Conservation (phyloP, 2,888 invertebrate genomes). For the Macroteleia sp. region DNA sequence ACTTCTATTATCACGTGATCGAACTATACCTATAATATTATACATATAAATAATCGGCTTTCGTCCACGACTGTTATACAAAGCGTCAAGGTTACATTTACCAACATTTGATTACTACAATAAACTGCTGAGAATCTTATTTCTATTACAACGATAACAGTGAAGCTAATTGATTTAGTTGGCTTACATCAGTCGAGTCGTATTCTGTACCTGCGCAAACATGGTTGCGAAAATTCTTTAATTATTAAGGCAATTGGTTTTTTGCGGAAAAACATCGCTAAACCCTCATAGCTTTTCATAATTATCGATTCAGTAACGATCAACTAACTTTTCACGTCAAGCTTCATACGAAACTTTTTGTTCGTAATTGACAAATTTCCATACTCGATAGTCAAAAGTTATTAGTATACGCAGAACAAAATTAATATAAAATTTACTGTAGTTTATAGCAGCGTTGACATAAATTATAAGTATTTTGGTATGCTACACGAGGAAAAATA, state of each 20-base stretch:
- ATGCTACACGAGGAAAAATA: too few species aligned
- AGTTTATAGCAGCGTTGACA: too few species aligned
- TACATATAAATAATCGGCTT: conserved; percentile 18
- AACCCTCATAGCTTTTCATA: background rate
- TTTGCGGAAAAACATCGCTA: background rate
- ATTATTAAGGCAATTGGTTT: conserved; percentile 25
- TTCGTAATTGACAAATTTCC: too few species aligned
- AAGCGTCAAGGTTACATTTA: conserved; percentile 36
- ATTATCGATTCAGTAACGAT: conserved; percentile 25
- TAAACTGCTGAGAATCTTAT: too few species aligned
- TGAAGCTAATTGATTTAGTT: conserved; percentile 10
- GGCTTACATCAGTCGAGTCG: conserved; percentile 9
- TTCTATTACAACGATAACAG: conserved; percentile 20
- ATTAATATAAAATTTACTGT: too few species aligned
- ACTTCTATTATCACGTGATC: conserved; percentile 43
- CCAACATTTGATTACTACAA: conserved; percentile 46
- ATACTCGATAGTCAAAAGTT: too few species aligned
- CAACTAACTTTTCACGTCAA: conserved; percentile 4
- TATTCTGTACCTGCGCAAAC: conserved; percentile 4
- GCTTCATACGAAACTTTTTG: too few species aligned
- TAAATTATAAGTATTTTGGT: too few species aligned
- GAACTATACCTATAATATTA: conserved; percentile 47
- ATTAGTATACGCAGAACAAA: too few species aligned
- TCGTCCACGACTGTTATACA: conserved; percentile 27
- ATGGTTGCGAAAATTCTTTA: conserved; percentile 6